Conservation (phyloP, 1,140 invertebrate species). For the Tetranychus cinnabarinus region DNA sequence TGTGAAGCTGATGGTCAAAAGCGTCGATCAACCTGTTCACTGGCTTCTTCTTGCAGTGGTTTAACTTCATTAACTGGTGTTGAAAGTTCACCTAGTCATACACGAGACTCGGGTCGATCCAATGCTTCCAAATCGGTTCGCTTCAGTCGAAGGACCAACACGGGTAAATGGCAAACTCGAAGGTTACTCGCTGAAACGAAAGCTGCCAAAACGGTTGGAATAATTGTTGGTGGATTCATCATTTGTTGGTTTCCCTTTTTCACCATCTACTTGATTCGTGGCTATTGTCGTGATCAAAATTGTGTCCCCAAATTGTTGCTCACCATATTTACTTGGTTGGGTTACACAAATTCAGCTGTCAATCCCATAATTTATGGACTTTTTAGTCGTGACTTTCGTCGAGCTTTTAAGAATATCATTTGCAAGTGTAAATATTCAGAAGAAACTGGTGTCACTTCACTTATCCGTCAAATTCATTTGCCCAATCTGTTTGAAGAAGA, state of each 20-base stretch:
- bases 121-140: constrained; percentile 16
- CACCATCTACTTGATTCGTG: constrained; percentile 62
- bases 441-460: constrained; percentile 15
- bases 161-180: constrained; percentile 60
- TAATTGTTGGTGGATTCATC: constrained; percentile 79
- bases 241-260: constrained; percentile 83
- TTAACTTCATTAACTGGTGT: no score
- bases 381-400: constrained; percentile 73
- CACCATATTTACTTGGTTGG: constrained; percentile 82
- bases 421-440: constrained; percentile 34
- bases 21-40: background rate
- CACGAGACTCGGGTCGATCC: background rate
- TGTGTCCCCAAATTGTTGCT: constrained; percentile 57
- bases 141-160: constrained; percentile 62
- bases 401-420: constrained; percentile 71
- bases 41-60: background rate
- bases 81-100: no score
- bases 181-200: constrained; percentile 73
- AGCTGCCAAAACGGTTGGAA: constrained; percentile 73
- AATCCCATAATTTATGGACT: constrained; percentile 41
- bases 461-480: constrained; percentile 16
- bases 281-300: constrained; percentile 38
- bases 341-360: constrained; percentile 73
- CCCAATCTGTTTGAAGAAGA: constrained; percentile 16
- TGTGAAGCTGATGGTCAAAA: background rate